Conservation (phyloP, 2,797 vertebrate genomes). For the Catostomus latipinnis region DNA sequence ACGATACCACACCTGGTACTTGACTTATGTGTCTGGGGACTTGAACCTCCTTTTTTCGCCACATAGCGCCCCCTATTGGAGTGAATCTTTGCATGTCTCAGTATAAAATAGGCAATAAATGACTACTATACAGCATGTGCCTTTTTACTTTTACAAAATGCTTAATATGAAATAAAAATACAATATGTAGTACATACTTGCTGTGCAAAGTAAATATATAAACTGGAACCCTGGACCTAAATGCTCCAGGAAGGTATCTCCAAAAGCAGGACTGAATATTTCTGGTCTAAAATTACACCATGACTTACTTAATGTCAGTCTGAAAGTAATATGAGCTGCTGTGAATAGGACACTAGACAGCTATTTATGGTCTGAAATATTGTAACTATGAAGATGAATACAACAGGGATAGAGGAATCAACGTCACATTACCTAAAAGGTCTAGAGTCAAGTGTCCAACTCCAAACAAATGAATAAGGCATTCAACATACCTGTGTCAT, state of each 20-base stretch:
- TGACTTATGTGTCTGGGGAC: too few species aligned
- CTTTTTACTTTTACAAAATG: not conserved
- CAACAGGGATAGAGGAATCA: conserved; percentile 48
- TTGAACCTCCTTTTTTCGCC: too few species aligned
- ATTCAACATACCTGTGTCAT: conserved; percentile 37
- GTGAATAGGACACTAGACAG: conserved; percentile 29
- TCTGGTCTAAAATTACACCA: conserved; percentile 7
- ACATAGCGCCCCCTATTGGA: too few species aligned
- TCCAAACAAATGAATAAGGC: conserved; percentile 43
- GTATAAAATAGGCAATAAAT: too few species aligned
- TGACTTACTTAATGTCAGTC: conserved; percentile 27
- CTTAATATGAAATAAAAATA: not conserved
- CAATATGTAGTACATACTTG: not conserved
- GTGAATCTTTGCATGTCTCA: too few species aligned
- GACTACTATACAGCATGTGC: too few species aligned
- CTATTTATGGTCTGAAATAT: conserved; percentile 25
- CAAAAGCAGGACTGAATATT: too few species aligned
- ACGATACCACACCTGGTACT: too few species aligned
- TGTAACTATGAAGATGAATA: conserved; percentile 32
- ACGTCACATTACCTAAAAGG: conserved; percentile 36
- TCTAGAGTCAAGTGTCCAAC: conserved; percentile 34
- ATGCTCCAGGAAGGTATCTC: too few species aligned
- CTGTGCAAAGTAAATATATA: too few species aligned
- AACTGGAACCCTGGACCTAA: too few species aligned
- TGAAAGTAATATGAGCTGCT: conserved; percentile 36